These are phyloP conservation scores for Lysiphlebus fabarum DNA, from an alignment of 1,140 invertebrate species.

Conservation along the genomic window DNA sequence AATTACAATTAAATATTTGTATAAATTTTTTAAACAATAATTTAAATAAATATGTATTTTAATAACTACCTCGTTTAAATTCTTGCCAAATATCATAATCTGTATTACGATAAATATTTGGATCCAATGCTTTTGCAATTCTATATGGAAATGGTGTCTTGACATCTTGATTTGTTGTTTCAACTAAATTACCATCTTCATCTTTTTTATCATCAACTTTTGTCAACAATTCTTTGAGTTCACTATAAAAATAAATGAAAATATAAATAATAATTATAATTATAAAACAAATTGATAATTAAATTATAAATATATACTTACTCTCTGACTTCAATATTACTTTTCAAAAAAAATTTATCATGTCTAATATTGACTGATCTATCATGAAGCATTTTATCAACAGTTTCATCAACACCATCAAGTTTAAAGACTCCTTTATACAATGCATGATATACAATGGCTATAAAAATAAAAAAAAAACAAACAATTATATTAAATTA, in stretches of 20 bases:
- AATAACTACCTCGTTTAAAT: slow-evolving; percentile 60
- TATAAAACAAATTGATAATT: too few relatives aligned
- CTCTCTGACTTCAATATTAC: slow-evolving; percentile 44
- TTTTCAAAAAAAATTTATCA: slow-evolving; percentile 46
- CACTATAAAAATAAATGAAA: too few relatives aligned
- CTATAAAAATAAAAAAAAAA: slow-evolving; percentile 56
- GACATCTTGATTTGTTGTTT: slow-evolving; percentile 41
- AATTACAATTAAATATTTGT: too few relatives aligned
- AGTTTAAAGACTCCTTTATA: slow-evolving; percentile 78
- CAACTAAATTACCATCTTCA: slow-evolving; percentile 49
- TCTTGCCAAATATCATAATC: slow-evolving; percentile 88
- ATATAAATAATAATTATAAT: too few relatives aligned
- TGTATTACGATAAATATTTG: slow-evolving; percentile 82
- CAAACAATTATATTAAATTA: neutral
- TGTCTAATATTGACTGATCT: slow-evolving; percentile 42
- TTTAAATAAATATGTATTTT: slow-evolving; percentile 36
- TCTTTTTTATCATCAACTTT: slow-evolving; percentile 33
- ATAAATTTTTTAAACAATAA: neutral
- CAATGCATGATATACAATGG: slow-evolving; percentile 77
- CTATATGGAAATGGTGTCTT: slow-evolving; percentile 87
- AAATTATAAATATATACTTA: slow-evolving; percentile 17
- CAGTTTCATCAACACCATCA: slow-evolving; percentile 67
- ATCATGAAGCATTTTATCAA: slow-evolving; percentile 73
- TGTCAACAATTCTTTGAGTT: slow-evolving; percentile 34
- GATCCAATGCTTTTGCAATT: slow-evolving; percentile 84